phyloP scores from a whole-genome alignment of 2,113 vertebrate species.

The Onychostruthus taczanowskii region DNA sequence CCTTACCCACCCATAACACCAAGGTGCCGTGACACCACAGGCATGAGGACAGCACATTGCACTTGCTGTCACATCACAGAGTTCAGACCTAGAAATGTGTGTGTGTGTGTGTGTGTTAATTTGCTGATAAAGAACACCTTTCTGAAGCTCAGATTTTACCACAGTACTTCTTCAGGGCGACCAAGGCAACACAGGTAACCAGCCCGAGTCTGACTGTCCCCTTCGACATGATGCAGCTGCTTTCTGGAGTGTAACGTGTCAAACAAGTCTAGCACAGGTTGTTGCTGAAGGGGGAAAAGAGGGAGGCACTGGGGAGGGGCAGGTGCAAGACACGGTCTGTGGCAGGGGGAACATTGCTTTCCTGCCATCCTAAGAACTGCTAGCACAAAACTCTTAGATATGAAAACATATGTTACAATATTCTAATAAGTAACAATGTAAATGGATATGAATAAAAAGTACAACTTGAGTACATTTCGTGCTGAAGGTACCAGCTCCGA shows the following conservation, averaged over 20 bases:
- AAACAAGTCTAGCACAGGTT: not conserved
- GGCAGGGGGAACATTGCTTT: not conserved
- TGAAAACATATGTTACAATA: not conserved
- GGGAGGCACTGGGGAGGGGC: not conserved
- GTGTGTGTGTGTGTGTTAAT: no score
- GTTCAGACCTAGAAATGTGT: accelerated
- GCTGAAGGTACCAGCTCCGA: not conserved
- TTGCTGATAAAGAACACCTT: not conserved
- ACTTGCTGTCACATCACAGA: not conserved
- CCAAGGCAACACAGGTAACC: not conserved
- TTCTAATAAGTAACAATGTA: accelerated
- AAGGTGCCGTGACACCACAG: not conserved
- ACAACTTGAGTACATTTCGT: accelerated
- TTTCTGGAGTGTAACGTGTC: accelerated
- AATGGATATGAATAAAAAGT: not conserved
- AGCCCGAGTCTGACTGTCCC: not conserved
- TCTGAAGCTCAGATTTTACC: not conserved
- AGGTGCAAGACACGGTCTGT: accelerated
- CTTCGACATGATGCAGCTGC: not conserved
- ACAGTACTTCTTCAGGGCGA: not conserved
- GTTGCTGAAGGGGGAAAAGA: not conserved
- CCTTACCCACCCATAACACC: not conserved
- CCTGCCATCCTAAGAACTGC: not conserved
- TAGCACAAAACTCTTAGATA: not conserved
- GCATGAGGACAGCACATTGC: accelerated